Percentiles rank a stretch among this genome's conserved stretches.
These are phyloP conservation scores for Pseudomyrmex pallidus DNA, from an alignment of 1,140 invertebrate species.

Conservation along the genomic window DNA sequence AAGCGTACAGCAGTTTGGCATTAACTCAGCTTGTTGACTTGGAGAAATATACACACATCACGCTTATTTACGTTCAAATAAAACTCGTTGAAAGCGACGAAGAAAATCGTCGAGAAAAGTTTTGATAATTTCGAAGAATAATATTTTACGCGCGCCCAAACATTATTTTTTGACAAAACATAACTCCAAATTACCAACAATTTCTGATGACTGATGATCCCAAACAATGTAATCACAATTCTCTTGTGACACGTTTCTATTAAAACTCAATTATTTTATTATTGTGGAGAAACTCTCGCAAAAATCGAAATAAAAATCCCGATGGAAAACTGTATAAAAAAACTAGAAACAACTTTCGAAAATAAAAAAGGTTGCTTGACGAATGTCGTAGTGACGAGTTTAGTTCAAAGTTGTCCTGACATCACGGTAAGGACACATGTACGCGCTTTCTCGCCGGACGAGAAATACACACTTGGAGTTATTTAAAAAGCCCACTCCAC, in stretches of 20 bases:
- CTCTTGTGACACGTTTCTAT: no score
- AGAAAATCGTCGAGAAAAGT: conserved; percentile 6
- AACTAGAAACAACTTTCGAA: no score
- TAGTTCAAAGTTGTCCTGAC: conserved; percentile 25
- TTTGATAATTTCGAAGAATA: no score
- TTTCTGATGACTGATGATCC: no score
- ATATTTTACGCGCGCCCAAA: no score
- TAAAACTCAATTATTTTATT: no score
- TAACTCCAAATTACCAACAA: no score
- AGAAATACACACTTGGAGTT: conserved; percentile 66
- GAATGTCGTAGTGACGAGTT: conserved; percentile 56
- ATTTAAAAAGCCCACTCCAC: conserved; percentile 75
- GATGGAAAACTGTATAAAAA: background rate
- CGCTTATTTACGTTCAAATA: conserved; percentile 23
- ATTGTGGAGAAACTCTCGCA: background rate
- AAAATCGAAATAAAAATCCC: background rate
- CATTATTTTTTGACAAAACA: no score
- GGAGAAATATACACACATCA: background rate
- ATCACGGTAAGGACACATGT: conserved; percentile 18
- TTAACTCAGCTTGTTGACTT: conserved; percentile 26
- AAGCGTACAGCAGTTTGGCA: conserved; percentile 7
- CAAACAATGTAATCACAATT: no score
- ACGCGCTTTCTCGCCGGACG: conserved; percentile 51
- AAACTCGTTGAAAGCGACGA: background rate
- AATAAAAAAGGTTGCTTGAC: conserved; percentile 28